Conservation (phyloP, 64 coral and sea anemone genomes). For the Catalaphyllia jardinei region DNA sequence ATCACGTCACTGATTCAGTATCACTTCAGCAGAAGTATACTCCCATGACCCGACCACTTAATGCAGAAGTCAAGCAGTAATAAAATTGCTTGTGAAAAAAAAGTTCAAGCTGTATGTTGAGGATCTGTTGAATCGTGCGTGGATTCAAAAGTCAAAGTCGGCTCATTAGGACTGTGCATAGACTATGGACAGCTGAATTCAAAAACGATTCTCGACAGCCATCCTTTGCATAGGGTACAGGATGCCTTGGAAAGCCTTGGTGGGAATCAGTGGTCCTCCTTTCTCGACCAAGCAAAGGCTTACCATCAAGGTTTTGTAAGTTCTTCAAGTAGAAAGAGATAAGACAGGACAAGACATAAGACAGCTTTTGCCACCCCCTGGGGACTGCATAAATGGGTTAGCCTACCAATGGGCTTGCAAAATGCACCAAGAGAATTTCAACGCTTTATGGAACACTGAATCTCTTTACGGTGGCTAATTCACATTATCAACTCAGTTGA, state of each 20-base stretch:
- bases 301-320: slow-evolving; percentile 2
- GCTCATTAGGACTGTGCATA: too few species aligned
- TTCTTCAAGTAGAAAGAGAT: background rate
- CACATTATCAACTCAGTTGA: too few species aligned
- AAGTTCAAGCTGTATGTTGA: slow-evolving; percentile 20
- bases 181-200: background rate
- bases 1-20: too few species aligned
- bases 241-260: background rate
- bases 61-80: too few species aligned
- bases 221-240: background rate
- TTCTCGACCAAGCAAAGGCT: background rate
- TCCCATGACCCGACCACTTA: too few species aligned
- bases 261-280: slow-evolving; percentile 3
- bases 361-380: too few species aligned
- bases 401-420: background rate
- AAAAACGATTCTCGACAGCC: background rate
- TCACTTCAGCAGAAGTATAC: too few species aligned
- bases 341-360: too few species aligned
- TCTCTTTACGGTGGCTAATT: too few species aligned
- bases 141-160: background rate
- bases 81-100: too few species aligned
- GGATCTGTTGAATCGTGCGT: too few species aligned
- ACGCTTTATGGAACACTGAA: too few species aligned
- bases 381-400: slow-evolving; percentile 22
- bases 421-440: slow-evolving; percentile 3